A percentile compares a stretch with the other conserved stretches of the same genome.
Evolutionary conservation across 2,113 vertebrate species (phyloP).

Genomic region (Dasyurus viverrinus): DNA sequence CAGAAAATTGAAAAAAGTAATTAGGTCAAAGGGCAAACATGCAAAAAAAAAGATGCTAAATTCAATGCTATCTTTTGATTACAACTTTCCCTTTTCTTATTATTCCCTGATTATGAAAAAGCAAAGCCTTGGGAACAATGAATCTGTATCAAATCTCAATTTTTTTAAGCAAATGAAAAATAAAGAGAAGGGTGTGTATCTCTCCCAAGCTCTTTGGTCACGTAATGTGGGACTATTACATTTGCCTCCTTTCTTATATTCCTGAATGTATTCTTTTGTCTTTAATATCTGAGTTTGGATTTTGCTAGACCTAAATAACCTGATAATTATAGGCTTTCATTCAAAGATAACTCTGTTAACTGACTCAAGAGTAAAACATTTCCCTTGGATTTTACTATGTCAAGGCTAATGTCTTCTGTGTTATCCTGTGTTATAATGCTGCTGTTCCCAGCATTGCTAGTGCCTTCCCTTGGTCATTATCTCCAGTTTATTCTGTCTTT

Average conservation of each 20-base stretch:
- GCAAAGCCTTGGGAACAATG: background rate
- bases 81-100: background rate
- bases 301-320: background rate
- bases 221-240: background rate
- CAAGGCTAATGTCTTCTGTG: background rate
- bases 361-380: background rate
- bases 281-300: background rate
- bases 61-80: background rate
- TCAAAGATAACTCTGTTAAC: constrained; percentile 1
- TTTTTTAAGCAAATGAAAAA: background rate
- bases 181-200: background rate
- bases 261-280: background rate
- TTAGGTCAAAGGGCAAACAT: constrained; percentile 61
- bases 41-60: constrained; percentile 39
- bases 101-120: constrained; percentile 11
- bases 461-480: background rate
- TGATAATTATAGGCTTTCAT: background rate
- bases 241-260: background rate
- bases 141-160: background rate
- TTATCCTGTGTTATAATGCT: background rate
- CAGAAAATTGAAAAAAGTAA: constrained; percentile 61
- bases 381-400: background rate
- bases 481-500: background rate
- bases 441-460: background rate
- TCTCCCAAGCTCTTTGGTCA: background rate